Evolutionary conservation across 1,140 invertebrate species (phyloP).

Genomic region (Formica selysi): DNA sequence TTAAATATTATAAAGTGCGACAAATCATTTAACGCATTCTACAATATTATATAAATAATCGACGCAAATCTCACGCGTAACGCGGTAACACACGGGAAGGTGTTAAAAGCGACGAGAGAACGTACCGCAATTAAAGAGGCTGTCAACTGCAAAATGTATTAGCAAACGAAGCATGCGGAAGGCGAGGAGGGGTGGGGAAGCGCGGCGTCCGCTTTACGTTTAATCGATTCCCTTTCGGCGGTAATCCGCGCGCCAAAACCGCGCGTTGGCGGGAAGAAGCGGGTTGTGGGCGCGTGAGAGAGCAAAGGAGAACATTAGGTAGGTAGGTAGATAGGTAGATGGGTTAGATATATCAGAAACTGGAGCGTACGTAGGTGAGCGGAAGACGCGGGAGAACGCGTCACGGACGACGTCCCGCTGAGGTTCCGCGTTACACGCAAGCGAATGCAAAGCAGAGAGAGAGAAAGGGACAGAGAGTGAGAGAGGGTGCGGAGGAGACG

Average conservation of each 20-base stretch:
- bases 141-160: constrained; percentile 62
- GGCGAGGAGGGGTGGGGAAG: neutral
- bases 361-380: constrained; percentile 43
- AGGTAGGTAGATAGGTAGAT: neutral
- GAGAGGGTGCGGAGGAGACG: neutral
- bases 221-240: constrained; percentile 61
- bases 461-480: neutral
- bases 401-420: constrained; percentile 58
- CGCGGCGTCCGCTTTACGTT: constrained; percentile 46
- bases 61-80: neutral
- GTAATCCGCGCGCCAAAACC: constrained; percentile 56
- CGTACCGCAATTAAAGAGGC: constrained; percentile 56
- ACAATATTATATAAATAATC: constrained; percentile 17
- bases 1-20: constrained; percentile 2
- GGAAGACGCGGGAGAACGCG: constrained; percentile 50
- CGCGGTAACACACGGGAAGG: constrained; percentile 11
- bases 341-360: constrained; percentile 3
- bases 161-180: constrained; percentile 22
- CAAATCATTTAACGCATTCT: constrained; percentile 3
- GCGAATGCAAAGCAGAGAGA: constrained; percentile 38
- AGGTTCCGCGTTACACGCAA: constrained; percentile 54
- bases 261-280: constrained; percentile 40
- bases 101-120: constrained; percentile 42
- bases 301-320: constrained; percentile 3
- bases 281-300: constrained; percentile 13